A percentile compares a stretch with the other conserved stretches of the same genome.
phyloP scores from a whole-genome alignment of 2,888 invertebrate species.

The Campaea margaritaria region DNA sequence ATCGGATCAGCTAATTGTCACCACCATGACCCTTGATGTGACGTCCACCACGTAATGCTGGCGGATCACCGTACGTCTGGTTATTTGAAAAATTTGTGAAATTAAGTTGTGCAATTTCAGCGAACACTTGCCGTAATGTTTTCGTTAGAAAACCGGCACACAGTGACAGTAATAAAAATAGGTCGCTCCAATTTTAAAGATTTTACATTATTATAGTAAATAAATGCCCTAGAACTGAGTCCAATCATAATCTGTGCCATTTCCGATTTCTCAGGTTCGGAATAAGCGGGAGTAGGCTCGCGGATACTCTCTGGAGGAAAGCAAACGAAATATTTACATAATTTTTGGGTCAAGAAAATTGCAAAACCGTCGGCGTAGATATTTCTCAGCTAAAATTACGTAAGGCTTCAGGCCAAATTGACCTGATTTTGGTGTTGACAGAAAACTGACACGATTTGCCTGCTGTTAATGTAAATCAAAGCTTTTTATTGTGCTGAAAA shows the following conservation, averaged over 20 bases:
- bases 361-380: constrained; percentile 14
- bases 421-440: constrained; percentile 18
- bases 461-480: not conserved
- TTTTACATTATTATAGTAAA: no score
- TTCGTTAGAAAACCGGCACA: no score
- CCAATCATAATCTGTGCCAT: constrained; percentile 16
- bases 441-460: constrained; percentile 2
- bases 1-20: no score
- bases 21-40: no score
- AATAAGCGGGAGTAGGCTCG: constrained; percentile 1
- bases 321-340: constrained; percentile 24
- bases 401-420: constrained; percentile 10
- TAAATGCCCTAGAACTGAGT: not conserved
- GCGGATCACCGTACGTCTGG: no score
- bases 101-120: no score
- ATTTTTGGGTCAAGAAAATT: constrained; percentile 29
- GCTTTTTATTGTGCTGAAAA: not conserved
- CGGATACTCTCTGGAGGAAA: constrained; percentile 12
- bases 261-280: constrained; percentile 14
- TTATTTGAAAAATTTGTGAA: no score
- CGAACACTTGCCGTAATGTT: no score
- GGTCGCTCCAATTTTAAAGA: no score
- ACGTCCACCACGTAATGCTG: no score
- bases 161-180: no score
- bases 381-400: constrained; percentile 18